These are phyloP conservation scores for Erynnis tages DNA, from an alignment of 2,888 invertebrate species.

Conservation along the genomic window DNA sequence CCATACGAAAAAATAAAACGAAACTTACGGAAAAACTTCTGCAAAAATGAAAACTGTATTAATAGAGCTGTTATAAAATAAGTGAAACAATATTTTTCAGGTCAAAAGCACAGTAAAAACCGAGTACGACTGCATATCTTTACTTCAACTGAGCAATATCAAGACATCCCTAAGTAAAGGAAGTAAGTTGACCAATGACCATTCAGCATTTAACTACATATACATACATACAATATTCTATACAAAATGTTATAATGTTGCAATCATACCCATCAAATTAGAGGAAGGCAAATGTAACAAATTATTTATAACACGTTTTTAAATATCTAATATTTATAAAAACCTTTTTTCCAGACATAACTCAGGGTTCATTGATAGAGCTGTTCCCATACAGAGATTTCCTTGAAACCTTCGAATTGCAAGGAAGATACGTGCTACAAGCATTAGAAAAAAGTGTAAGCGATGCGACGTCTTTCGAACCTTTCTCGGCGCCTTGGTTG, in stretches of 20 bases:
- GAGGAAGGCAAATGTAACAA: too few relatives aligned
- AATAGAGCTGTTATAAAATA: too few relatives aligned
- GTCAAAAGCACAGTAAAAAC: slow-evolving; percentile 9
- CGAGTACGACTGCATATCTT: slow-evolving; percentile 33
- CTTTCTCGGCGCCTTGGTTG: slow-evolving; percentile 53
- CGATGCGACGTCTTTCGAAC: slow-evolving; percentile 39
- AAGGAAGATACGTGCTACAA: slow-evolving; percentile 80
- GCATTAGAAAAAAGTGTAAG: slow-evolving; percentile 73
- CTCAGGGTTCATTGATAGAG: slow-evolving; percentile 83
- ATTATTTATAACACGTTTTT: too few relatives aligned
- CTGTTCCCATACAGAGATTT: slow-evolving; percentile 86
- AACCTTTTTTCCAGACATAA: slow-evolving; percentile 78
- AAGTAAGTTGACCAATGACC: slow-evolving; percentile 58
- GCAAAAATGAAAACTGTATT: too few relatives aligned
- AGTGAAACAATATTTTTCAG: slow-evolving; percentile 20
- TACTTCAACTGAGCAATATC: slow-evolving; percentile 83
- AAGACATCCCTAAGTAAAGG: slow-evolving; percentile 80
- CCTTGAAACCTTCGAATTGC: slow-evolving; percentile 83
- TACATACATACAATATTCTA: too few relatives aligned
- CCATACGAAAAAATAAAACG: too few relatives aligned
- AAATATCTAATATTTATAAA: too few relatives aligned
- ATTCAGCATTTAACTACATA: not conserved
- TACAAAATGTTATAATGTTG: too few relatives aligned
- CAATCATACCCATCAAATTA: too few relatives aligned
- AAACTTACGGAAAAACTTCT: too few relatives aligned